Conservation (phyloP, 1,140 invertebrate species). For the Halesus radiatus region DNA sequence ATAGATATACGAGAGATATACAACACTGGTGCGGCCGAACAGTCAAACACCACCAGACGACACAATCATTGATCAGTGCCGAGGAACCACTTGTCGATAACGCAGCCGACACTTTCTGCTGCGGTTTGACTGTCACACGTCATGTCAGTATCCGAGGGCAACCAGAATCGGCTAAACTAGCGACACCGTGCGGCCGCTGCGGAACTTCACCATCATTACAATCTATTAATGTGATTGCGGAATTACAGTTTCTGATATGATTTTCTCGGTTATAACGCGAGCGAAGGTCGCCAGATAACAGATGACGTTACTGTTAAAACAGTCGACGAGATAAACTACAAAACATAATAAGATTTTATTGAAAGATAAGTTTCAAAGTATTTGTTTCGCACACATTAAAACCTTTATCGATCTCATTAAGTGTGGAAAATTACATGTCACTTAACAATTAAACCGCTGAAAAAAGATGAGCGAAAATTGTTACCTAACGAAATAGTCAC, state of each 20-base stretch:
- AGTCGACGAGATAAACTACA: slow-evolving; percentile 14
- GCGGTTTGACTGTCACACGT: background rate
- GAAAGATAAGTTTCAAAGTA: background rate
- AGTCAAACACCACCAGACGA: background rate
- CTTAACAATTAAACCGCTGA: background rate
- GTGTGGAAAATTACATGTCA: background rate
- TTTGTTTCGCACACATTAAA: background rate
- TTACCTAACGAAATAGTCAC: background rate
- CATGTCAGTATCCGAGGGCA: background rate
- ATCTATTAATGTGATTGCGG: background rate
- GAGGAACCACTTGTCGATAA: background rate
- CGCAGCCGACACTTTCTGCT: background rate
- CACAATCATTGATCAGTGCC: background rate
- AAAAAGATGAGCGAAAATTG: background rate
- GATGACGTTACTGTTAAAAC: slow-evolving; percentile 14
- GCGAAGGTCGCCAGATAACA: slow-evolving; percentile 22
- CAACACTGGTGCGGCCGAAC: background rate
- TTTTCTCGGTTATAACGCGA: background rate
- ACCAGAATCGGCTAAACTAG: background rate
- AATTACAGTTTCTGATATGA: background rate
- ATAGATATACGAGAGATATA: background rate
- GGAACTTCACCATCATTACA: background rate
- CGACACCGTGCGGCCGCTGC: background rate
- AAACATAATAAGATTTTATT: slow-evolving; percentile 13
- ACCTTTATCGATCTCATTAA: slow-evolving; percentile 1